Conservation (phyloP, 2,888 invertebrate genomes). For the Drosophila differens region DNA sequence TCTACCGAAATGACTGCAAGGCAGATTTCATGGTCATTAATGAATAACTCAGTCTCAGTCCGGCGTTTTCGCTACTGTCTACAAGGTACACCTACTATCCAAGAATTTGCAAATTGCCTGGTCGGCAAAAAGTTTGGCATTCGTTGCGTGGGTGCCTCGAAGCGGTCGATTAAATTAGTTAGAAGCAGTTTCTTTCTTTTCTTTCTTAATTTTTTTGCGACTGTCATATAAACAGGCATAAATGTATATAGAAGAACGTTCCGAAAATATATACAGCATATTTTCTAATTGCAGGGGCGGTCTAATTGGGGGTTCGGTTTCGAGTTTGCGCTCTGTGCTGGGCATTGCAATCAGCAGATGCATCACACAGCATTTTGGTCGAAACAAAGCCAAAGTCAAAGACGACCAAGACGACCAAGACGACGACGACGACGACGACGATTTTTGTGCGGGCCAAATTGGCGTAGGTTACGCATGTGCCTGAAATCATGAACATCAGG, state of each 20-base stretch:
- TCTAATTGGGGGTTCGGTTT: slow-evolving; percentile 76
- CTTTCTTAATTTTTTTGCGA: not conserved
- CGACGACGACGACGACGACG: slow-evolving; percentile 25
- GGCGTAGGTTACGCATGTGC: slow-evolving; percentile 78
- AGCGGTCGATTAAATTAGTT: slow-evolving; percentile 55
- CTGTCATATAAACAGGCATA: slow-evolving; percentile 3
- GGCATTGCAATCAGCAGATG: slow-evolving; percentile 77
- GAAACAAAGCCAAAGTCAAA: slow-evolving; percentile 26
- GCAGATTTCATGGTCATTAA: slow-evolving; percentile 84
- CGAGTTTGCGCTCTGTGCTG: slow-evolving; percentile 30
- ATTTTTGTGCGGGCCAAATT: slow-evolving; percentile 69
- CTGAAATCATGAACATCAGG: slow-evolving; percentile 67
- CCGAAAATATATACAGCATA: slow-evolving; percentile 27
- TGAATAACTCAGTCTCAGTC: slow-evolving; percentile 32
- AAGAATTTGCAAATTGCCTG: slow-evolving; percentile 60
- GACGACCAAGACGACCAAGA: not conserved
- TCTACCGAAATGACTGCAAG: slow-evolving; percentile 68
- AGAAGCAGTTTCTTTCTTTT: slow-evolving; percentile 16
- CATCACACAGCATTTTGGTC: slow-evolving; percentile 56
- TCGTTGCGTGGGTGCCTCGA: slow-evolving; percentile 71
- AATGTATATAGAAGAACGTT: not conserved
- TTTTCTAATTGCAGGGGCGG: slow-evolving; percentile 81
- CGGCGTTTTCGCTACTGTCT: slow-evolving; percentile 31
- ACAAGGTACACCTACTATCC: slow-evolving; percentile 35
- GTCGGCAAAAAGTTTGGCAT: slow-evolving; percentile 50